phyloP scores from a whole-genome alignment of 2,113 vertebrate genomes.

The Trogon surrucura region DNA sequence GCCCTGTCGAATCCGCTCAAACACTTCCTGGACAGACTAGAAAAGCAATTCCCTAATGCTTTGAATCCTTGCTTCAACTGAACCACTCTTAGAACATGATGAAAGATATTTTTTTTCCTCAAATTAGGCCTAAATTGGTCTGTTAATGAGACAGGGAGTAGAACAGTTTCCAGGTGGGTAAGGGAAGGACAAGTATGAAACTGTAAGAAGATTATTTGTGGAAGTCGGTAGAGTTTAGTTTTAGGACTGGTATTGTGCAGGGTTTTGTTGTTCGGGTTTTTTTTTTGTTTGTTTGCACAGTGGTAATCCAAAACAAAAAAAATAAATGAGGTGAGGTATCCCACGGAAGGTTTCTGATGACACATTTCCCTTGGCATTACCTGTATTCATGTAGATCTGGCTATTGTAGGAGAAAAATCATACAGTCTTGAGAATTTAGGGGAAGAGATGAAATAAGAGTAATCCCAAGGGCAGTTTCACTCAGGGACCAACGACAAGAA shows the following conservation, averaged over 20 bases:
- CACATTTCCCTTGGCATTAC: not conserved
- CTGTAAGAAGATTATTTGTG: not conserved
- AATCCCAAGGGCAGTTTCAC: not conserved
- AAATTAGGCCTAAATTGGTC: not conserved
- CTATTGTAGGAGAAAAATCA: not conserved
- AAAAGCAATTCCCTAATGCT: not conserved
- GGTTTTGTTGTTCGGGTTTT: not conserved
- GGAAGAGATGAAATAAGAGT: not conserved
- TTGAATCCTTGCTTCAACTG: not conserved
- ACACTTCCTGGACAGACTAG: constrained; percentile 2
- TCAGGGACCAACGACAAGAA: not conserved
- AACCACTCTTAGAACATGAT: not conserved
- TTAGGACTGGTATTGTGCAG: not conserved
- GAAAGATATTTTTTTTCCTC: not conserved
- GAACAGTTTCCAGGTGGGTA: not conserved
- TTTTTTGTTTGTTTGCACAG: not conserved
- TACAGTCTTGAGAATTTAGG: not conserved
- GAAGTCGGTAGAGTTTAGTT: not conserved
- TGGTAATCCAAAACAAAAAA: no score
- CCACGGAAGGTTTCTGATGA: not conserved
- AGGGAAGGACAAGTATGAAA: not conserved
- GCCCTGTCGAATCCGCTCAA: not conserved
- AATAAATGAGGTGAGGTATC: not conserved
- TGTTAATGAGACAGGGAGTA: not conserved
- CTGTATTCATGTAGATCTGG: not conserved